Evolutionary conservation across 2,888 invertebrate species (phyloP).

Genomic region (Lasioglossum villosulum): DNA sequence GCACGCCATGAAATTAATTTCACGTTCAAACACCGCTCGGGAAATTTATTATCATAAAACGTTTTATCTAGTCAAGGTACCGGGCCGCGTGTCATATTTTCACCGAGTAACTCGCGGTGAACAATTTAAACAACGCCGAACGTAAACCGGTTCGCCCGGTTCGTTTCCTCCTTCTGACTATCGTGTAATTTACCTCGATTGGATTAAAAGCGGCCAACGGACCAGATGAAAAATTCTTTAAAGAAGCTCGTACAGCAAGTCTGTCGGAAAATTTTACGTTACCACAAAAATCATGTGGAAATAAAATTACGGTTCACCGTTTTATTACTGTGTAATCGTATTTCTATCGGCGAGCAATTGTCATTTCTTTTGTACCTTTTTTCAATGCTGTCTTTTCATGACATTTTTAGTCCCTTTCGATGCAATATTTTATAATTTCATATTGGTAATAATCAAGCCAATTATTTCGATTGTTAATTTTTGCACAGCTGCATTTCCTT

Average conservation of each 20-base stretch:
- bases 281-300: not conserved
- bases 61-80: not conserved
- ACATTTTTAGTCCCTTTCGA: not conserved
- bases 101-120: not conserved
- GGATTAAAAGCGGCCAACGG: not conserved
- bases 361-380: not conserved
- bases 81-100: constrained; percentile 1
- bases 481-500: not conserved
- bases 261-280: not conserved
- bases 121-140: not conserved
- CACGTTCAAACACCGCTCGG: constrained; percentile 19
- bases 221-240: not conserved
- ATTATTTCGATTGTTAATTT: not conserved
- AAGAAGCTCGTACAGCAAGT: not conserved
- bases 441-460: not conserved
- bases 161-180: not conserved
- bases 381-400: not conserved
- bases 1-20: constrained; percentile 32
- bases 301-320: not conserved
- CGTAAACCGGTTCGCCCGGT: not conserved
- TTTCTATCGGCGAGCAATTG: not conserved
- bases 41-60: constrained; percentile 16
- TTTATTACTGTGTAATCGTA: not conserved
- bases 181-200: not conserved
- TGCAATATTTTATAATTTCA: not conserved